phyloP scores from a whole-genome alignment of 2,888 invertebrate species.

The Corythucha ciliata region DNA sequence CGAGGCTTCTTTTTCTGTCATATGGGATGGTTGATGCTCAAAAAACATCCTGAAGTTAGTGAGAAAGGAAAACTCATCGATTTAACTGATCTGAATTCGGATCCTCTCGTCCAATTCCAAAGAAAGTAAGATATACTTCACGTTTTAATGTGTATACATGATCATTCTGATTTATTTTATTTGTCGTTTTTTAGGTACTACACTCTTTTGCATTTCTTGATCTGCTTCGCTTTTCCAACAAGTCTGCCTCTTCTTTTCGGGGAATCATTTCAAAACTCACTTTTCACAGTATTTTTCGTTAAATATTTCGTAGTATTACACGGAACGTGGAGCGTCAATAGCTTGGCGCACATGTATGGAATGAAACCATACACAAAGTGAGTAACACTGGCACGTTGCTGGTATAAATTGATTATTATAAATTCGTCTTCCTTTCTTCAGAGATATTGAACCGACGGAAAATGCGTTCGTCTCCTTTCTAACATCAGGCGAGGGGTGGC shows the following conservation, averaged over 20 bases:
- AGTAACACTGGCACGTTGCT: not conserved
- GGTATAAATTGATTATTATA: not conserved
- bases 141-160: not conserved
- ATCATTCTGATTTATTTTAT: not conserved
- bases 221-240: slow-evolving; percentile 54
- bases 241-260: too few species aligned
- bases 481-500: slow-evolving; percentile 46
- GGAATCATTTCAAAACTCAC: slow-evolving; percentile 53
- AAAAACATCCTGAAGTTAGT: slow-evolving; percentile 67
- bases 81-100: slow-evolving; percentile 62
- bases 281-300: slow-evolving; percentile 52
- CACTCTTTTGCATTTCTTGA: slow-evolving; percentile 48
- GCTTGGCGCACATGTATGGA: slow-evolving; percentile 69
- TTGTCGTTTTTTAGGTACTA: slow-evolving; percentile 49
- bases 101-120: slow-evolving; percentile 64
- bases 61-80: slow-evolving; percentile 55
- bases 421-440: slow-evolving; percentile 18
- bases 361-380: slow-evolving; percentile 66
- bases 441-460: slow-evolving; percentile 43
- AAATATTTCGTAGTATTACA: slow-evolving; percentile 59
- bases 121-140: slow-evolving; percentile 49
- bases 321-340: slow-evolving; percentile 73
- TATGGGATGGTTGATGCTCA: slow-evolving; percentile 72
- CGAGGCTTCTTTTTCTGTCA: slow-evolving; percentile 83
- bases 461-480: slow-evolving; percentile 42